These are phyloP conservation scores for Falco peregrinus DNA, from an alignment of 2,797 vertebrate species.

Conservation along the genomic window DNA sequence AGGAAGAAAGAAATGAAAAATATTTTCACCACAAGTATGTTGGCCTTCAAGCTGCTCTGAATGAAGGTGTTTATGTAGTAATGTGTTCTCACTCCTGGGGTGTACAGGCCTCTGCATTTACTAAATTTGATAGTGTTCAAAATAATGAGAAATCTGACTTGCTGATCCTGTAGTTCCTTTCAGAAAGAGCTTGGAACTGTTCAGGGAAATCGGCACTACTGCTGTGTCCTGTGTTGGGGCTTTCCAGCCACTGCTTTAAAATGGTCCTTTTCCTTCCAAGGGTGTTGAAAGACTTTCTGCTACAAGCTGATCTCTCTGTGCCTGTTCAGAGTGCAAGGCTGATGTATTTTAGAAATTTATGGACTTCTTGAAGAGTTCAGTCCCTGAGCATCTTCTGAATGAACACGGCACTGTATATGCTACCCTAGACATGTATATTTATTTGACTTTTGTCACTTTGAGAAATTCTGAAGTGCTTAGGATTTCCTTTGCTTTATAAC, in stretches of 20 bases:
- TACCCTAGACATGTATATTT: not conserved
- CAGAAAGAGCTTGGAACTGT: not conserved
- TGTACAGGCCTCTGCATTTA: not conserved
- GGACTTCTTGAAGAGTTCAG: not conserved
- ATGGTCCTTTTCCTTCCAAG: not conserved
- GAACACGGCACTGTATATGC: not conserved
- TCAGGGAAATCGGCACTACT: not conserved
- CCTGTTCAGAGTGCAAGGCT: not conserved
- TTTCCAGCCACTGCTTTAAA: not conserved
- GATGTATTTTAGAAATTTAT: not conserved
- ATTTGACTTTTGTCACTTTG: not conserved
- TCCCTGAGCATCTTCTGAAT: not conserved
- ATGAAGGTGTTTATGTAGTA: not conserved
- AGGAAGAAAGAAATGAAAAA: not conserved
- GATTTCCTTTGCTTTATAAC: not conserved
- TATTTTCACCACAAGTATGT: not conserved
- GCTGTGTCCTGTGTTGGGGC: rapidly evolving
- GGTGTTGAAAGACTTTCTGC: not conserved
- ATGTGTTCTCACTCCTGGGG: not conserved
- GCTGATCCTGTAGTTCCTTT: not conserved
- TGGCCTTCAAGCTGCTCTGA: not conserved
- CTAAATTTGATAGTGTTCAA: not conserved
- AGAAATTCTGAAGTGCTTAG: not conserved
- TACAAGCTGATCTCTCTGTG: not conserved
- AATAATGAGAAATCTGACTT: not conserved